These are phyloP conservation scores for Aporophyla nigra DNA, from an alignment of 2,888 invertebrate species.

Conservation along the genomic window DNA sequence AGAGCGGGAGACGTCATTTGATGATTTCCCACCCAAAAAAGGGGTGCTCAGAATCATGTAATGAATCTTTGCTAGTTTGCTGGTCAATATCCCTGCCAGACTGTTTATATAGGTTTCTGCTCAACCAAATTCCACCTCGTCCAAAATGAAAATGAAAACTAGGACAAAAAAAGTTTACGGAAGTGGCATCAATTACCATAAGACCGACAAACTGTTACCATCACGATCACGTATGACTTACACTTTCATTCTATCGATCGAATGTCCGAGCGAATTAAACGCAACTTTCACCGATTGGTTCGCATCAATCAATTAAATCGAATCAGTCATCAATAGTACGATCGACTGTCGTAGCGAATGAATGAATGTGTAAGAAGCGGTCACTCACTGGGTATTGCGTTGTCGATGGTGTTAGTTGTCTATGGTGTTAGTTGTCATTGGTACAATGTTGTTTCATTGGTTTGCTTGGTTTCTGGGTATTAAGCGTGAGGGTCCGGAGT, in stretches of 20 bases:
- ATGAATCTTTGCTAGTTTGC: too few species aligned
- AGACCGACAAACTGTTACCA: neutral
- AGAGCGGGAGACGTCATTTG: too few species aligned
- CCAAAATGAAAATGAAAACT: constrained; percentile 24
- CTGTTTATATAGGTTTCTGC: too few species aligned
- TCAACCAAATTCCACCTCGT: neutral
- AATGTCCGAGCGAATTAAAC: constrained; percentile 9
- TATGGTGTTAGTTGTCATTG: neutral
- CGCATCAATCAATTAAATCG: constrained; percentile 19
- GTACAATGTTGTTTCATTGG: neutral
- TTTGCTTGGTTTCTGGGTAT: neutral
- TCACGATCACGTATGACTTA: constrained; percentile 36
- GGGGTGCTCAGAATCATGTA: too few species aligned
- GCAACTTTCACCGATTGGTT: constrained; percentile 41
- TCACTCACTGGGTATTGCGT: neutral
- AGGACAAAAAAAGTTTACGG: constrained; percentile 7
- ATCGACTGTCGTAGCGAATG: constrained; percentile 9
- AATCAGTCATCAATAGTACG: neutral
- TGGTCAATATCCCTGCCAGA: too few species aligned
- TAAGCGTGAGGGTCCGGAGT: too few species aligned
- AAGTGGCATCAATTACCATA: constrained; percentile 15
- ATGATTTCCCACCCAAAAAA: too few species aligned
- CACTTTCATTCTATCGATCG: constrained; percentile 41
- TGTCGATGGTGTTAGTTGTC: neutral
- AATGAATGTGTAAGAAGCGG: neutral